These are phyloP conservation scores for Sphyrna mokarran DNA, from an alignment of 2,113 vertebrate species.

Conservation along the genomic window DNA sequence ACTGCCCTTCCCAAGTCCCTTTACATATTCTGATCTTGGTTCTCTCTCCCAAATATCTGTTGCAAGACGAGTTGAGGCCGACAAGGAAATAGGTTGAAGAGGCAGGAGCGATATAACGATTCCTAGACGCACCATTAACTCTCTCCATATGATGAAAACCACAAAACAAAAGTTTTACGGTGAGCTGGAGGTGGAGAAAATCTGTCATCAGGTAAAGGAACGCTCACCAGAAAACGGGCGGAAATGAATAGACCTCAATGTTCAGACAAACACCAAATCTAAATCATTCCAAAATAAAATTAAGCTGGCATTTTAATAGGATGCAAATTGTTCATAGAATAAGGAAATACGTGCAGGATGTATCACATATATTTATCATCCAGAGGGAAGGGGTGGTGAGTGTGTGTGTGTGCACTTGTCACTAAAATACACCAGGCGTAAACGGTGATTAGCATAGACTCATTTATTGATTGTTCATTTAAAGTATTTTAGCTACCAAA, in stretches of 20 bases:
- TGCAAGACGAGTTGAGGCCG: neutral
- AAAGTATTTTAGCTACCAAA: slow-evolving; percentile 51
- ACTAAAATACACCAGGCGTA: neutral
- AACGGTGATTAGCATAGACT: slow-evolving; percentile 29
- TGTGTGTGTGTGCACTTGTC: no score
- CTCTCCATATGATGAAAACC: neutral
- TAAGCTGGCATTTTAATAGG: neutral
- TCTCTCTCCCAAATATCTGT: neutral
- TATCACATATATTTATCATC: neutral
- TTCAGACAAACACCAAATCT: neutral
- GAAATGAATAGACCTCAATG: no score
- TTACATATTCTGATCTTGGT: neutral
- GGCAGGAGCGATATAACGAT: neutral
- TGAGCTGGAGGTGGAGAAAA: neutral
- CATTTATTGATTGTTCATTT: slow-evolving; percentile 49
- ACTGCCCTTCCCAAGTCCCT: no score
- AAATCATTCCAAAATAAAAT: neutral
- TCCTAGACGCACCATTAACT: neutral
- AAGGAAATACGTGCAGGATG: neutral
- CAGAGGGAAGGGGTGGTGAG: no score
- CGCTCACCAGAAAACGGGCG: neutral
- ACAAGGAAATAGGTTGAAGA: neutral
- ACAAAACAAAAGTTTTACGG: neutral
- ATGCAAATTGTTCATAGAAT: neutral
- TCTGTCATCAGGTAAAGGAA: neutral